Conservation (phyloP, 2,797 vertebrate genomes). For the Muscicapa striata region DNA sequence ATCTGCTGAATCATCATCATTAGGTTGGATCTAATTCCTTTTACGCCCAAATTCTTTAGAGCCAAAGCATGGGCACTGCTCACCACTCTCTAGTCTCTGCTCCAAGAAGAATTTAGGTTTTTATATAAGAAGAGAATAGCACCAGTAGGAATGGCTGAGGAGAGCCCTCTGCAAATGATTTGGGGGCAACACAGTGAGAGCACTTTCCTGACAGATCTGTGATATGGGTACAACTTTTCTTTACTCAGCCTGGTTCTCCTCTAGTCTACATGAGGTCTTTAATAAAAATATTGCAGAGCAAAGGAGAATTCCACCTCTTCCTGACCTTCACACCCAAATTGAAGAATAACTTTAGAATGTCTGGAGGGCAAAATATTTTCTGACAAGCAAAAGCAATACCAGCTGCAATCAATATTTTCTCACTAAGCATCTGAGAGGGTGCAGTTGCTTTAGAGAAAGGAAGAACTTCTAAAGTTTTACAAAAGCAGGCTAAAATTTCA, state of each 20-base stretch:
- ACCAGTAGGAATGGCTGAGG: not conserved
- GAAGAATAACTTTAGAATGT: not conserved
- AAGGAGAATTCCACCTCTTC: not conserved
- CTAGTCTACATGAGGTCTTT: not conserved
- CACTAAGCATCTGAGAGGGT: slow-evolving; percentile 19
- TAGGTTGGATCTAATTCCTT: not conserved
- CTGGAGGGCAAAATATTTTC: not conserved
- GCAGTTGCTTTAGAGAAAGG: not conserved
- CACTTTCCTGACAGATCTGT: not conserved
- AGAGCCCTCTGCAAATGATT: not conserved
- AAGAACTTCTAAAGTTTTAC: not conserved
- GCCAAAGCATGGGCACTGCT: not conserved
- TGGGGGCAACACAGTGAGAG: not conserved
- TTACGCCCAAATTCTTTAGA: not conserved
- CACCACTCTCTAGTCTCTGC: not conserved
- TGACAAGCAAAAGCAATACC: not conserved
- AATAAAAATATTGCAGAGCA: not conserved
- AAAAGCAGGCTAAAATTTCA: slow-evolving; percentile 40
- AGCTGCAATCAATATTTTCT: slow-evolving; percentile 41
- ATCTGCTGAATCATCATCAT: not conserved
- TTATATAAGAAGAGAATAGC: not conserved
- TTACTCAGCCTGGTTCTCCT: not conserved
- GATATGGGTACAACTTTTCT: not conserved
- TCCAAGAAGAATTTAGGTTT: not conserved
- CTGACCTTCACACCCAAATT: slow-evolving; percentile 18